Base-by-base conservation (phyloP, 2,888 invertebrate genomes). In the Orthosia gracilis region DNA sequence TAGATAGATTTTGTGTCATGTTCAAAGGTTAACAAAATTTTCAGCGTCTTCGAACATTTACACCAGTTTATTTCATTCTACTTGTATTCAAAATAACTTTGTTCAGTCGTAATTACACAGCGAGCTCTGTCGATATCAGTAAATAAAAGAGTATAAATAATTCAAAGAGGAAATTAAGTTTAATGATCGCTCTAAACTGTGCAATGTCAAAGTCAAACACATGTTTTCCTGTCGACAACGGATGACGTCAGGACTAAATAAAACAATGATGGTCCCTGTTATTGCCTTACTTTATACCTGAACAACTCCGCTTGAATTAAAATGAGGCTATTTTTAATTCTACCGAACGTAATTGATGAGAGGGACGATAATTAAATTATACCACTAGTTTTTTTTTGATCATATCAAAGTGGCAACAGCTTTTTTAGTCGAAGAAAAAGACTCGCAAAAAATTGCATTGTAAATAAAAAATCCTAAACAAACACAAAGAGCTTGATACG, bases 201-300 rank as follows among this genome's bases (percentile, higher is more conserved):
- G 84, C 92, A 92, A 91, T 91, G 91, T 91, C 90, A 90, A 88
- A 88, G 89, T 88, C 89, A 85, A 84, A 83, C 80, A 76, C 76
- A 78, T 84, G 80, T 87, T 86, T 85, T 85, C 86, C 84, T 88
- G 87, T 83, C 83, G 76, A 72, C 78, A 78, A 75, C 68, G 73
- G 81, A 83, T 89, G 87, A 89, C 88, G 87, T 87, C 85, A 89
- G 81, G 78, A 75, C 77, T 80, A 87, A 87, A 88, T 87, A 87
- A 88, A 89, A 83, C 82, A 79, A 77, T 85, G 84, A 88, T 87
- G 78, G 84, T 65, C 76, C 82, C 81, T 79, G 72, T 86, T 86
- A 71, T 85, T 81, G 77, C 61, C 49, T 73, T 73, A 67, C 23
- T 68, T 70, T 83, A 74, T 81, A 81, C 72, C 80, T 85, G 77